These are phyloP conservation scores for Eospalax fontanierii DNA, from an alignment of 2,797 vertebrate species.

Conservation along the genomic window DNA sequence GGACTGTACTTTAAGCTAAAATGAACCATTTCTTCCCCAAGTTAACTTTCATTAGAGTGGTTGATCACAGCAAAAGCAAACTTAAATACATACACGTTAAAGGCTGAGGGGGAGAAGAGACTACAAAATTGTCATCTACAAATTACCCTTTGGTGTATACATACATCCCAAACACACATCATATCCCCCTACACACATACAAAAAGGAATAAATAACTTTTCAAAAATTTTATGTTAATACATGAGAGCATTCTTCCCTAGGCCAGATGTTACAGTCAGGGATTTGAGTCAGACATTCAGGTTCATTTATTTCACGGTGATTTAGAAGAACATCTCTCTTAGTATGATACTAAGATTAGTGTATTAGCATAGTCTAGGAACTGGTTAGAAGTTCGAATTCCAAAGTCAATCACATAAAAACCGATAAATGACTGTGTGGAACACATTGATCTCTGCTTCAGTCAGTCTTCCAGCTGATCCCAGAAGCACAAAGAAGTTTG, in stretches of 20 bases:
- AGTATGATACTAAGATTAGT: background rate
- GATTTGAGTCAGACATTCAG: background rate
- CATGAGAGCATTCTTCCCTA: background rate
- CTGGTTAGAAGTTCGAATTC: too few species aligned
- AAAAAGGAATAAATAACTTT: background rate
- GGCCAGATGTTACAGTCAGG: background rate
- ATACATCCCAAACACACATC: background rate
- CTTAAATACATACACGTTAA: too few species aligned
- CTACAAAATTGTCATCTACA: too few species aligned
- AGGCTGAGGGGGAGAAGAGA: too few species aligned
- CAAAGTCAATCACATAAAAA: too few species aligned
- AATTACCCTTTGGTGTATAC: background rate
- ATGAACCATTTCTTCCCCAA: too few species aligned
- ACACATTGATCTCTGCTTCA: background rate
- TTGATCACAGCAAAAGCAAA: too few species aligned
- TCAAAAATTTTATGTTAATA: background rate
- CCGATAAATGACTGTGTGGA: too few species aligned
- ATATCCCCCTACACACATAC: background rate
- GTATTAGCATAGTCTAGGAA: background rate
- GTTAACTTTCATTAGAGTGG: too few species aligned
- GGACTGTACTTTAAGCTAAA: too few species aligned
- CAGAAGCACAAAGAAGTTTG: background rate
- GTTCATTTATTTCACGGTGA: background rate
- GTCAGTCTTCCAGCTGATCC: background rate
- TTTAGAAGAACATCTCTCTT: background rate